phyloP scores from a whole-genome alignment of 92 coral and sea anemone genomes.

The Porites rus region DNA sequence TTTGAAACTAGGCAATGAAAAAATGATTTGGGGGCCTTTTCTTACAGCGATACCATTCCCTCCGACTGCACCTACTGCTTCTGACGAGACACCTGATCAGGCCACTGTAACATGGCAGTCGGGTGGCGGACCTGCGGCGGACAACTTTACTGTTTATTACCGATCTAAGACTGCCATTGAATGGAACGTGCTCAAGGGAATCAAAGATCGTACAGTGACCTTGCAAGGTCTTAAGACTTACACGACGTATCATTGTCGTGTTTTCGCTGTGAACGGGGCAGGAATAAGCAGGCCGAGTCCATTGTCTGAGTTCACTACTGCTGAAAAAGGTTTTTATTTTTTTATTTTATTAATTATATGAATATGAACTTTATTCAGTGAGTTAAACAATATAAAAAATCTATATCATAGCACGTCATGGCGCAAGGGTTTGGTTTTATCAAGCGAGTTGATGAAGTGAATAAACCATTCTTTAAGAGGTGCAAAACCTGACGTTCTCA shows the following conservation, averaged over 20 bases:
- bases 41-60: conserved; percentile 81
- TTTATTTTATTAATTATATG: too few species aligned
- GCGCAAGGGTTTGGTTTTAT: too few species aligned
- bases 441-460: too few species aligned
- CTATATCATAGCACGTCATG: too few species aligned
- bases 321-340: conserved; percentile 72
- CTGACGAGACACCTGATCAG: conserved; percentile 63
- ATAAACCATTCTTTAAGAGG: too few species aligned
- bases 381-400: too few species aligned
- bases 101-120: conserved; percentile 87
- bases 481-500: too few species aligned
- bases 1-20: background rate
- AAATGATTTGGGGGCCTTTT: background rate
- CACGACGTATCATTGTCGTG: conserved; percentile 79
- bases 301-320: conserved; percentile 75
- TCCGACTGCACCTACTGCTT: conserved; percentile 73
- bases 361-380: too few species aligned
- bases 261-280: conserved; percentile 78
- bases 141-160: conserved; percentile 74
- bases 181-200: conserved; percentile 64
- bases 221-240: conserved; percentile 67
- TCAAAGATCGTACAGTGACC: conserved; percentile 72
- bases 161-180: conserved; percentile 55
- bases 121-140: conserved; percentile 67
- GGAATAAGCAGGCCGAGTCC: conserved; percentile 88